Evolutionary conservation across 2,113 vertebrate genomes (phyloP).

Genomic region (Bujurquina vittata): DNA sequence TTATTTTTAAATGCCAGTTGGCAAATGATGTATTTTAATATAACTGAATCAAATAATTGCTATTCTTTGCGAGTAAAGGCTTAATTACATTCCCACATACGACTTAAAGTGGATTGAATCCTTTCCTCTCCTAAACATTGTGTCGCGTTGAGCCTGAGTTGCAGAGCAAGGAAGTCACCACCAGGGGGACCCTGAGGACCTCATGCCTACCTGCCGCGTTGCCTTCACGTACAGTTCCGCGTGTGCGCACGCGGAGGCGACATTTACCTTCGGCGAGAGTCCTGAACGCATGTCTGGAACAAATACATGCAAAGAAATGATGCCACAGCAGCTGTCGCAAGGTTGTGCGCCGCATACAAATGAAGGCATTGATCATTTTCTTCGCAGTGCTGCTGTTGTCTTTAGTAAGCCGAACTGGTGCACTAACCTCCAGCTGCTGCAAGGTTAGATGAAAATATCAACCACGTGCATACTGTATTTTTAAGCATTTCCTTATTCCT

Average conservation of each 20-base stretch:
- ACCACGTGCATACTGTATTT: not conserved
- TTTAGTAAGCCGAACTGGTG: conserved; percentile 40
- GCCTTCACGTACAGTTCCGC: not conserved
- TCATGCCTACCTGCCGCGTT: accelerated
- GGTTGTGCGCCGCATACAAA: conserved; percentile 73
- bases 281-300: conserved; percentile 26
- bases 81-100: not conserved
- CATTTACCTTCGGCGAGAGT: conserved; percentile 29
- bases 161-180: not conserved
- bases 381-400: conserved; percentile 31
- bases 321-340: conserved; percentile 75
- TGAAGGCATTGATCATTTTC: conserved; percentile 64
- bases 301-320: conserved; percentile 57
- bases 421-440: conserved; percentile 43
- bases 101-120: not conserved
- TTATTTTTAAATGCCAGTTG: not conserved
- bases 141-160: not conserved
- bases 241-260: conserved; percentile 40
- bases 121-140: not conserved
- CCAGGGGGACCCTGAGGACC: conserved; percentile 33
- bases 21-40: not conserved
- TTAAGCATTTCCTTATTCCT: not conserved
- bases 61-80: too few relatives aligned
- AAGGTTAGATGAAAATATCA: not conserved
- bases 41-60: not conserved